phyloP scores from a whole-genome alignment of 2,888 invertebrate species.

The Hydraecia micacea region DNA sequence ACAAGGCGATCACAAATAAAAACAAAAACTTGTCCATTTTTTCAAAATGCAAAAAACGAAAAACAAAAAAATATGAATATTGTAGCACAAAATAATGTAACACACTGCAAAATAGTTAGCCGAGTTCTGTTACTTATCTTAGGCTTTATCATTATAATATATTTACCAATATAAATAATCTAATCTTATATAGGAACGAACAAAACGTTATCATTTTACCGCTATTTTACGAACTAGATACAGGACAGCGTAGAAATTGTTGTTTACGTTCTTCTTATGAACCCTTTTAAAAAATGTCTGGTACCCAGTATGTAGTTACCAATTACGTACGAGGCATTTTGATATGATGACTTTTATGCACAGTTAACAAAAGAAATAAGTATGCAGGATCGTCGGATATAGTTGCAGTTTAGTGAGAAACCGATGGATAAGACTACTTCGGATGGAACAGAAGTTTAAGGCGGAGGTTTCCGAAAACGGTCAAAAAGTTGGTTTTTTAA shows the following conservation, averaged over 20 bases:
- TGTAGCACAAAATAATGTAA: not conserved
- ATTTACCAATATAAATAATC: constrained; percentile 6
- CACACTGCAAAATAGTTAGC: constrained; percentile 1
- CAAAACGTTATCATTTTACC: not conserved
- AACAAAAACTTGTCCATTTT: constrained; percentile 18
- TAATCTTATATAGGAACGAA: not conserved
- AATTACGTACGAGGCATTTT: not conserved
- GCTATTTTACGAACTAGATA: not conserved
- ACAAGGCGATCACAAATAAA: constrained; percentile 22
- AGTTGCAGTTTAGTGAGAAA: too few species aligned
- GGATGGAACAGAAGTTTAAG: too few species aligned
- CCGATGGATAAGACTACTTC: too few species aligned
- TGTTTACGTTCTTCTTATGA: not conserved
- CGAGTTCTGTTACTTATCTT: not conserved
- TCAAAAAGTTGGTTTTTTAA: too few species aligned
- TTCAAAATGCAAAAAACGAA: not conserved
- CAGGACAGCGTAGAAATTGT: not conserved
- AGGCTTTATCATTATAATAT: not conserved
- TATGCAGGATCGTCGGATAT: too few species aligned
- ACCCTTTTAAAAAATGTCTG: not conserved
- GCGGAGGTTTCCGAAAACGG: too few species aligned
- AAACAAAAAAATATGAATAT: not conserved
- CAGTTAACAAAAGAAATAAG: too few species aligned
- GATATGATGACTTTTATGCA: not conserved
- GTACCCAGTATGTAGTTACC: not conserved